phyloP scores from a whole-genome alignment of 2,113 vertebrate species.

The Charadrius vociferus region DNA sequence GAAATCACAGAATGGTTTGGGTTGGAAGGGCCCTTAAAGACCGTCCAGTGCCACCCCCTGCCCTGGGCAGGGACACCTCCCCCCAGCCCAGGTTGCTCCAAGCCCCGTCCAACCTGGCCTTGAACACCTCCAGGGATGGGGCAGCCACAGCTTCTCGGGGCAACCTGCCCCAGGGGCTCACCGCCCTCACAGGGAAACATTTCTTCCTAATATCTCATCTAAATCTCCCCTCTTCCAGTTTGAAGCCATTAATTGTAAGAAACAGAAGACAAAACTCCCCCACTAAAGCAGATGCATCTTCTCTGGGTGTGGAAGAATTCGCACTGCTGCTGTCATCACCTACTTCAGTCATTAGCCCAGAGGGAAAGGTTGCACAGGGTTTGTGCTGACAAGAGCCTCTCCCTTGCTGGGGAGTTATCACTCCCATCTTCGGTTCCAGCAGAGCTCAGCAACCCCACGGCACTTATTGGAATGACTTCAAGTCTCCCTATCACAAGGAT shows the following conservation, averaged over 20 bases:
- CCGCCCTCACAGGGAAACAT: too few species aligned
- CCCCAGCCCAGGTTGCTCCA: too few species aligned
- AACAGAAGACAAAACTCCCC: background rate
- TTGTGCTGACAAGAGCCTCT: background rate
- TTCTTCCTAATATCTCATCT: too few species aligned
- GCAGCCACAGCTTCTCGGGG: too few species aligned
- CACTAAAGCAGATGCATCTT: background rate
- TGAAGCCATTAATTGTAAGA: background rate
- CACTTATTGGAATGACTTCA: background rate
- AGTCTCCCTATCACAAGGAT: background rate
- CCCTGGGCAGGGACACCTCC: too few species aligned
- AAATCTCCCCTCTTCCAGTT: too few species aligned
- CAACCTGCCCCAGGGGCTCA: too few species aligned
- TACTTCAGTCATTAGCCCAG: background rate
- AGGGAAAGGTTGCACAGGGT: background rate
- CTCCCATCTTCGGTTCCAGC: background rate
- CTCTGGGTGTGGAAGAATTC: background rate
- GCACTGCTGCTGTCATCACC: background rate
- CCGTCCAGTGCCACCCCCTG: too few species aligned
- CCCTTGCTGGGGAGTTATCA: background rate
- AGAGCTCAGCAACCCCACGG: background rate
- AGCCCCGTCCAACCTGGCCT: too few species aligned
- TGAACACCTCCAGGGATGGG: too few species aligned
- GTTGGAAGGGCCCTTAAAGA: too few species aligned
- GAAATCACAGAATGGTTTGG: background rate